Evolutionary conservation across 2,113 vertebrate genomes (phyloP).

Genomic region (Cyanoramphus novaezelandiae): DNA sequence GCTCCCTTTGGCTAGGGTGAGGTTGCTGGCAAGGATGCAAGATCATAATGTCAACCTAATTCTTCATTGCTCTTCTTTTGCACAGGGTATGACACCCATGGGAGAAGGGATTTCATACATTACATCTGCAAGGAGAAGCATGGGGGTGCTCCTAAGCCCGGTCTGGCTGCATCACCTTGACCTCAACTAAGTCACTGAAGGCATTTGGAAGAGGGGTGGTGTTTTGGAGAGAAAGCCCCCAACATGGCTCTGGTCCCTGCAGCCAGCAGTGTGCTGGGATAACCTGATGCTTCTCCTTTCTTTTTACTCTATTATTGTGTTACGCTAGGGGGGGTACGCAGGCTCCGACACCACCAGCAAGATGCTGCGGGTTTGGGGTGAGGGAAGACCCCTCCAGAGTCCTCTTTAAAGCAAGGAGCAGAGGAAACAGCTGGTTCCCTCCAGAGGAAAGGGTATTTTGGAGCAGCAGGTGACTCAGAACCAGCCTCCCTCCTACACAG

Average conservation of each 20-base stretch:
- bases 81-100: neutral
- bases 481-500: neutral
- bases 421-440: neutral
- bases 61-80: neutral
- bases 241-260: neutral
- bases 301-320: neutral
- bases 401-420: neutral
- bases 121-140: neutral
- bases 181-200: neutral
- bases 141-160: neutral
- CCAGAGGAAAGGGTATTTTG: neutral
- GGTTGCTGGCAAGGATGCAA: neutral
- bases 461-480: slow-evolving; percentile 26
- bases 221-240: neutral
- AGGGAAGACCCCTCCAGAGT: neutral
- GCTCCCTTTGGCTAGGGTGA: neutral
- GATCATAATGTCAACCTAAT: neutral
- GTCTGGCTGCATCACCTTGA: rapidly evolving
- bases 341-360: neutral
- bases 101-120: neutral
- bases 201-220: neutral
- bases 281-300: neutral
- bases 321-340: rapidly evolving
- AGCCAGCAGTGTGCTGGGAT: neutral
- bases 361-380: neutral